Evolutionary conservation across 1,140 invertebrate genomes (phyloP), one percentile per base, ranked within the genome.

Genomic region (Tetraneura akinire): DNA sequence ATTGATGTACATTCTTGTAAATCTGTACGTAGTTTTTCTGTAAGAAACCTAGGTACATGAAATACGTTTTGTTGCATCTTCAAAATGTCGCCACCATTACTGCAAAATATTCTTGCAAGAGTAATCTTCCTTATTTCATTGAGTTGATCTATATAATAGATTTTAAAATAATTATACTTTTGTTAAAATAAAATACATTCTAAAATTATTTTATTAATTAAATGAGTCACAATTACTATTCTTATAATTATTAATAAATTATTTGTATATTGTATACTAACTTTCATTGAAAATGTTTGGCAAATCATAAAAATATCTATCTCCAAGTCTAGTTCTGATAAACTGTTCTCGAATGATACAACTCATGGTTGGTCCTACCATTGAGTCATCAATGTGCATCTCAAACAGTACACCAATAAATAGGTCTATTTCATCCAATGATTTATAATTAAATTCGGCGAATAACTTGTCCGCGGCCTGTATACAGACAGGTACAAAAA

Each of bases 271-370:
- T 37, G 32, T 37, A n/a, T 87, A 82, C 84, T 83, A 85, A 89
- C 88, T 87, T 85, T 84, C 82, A 13, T 88, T 91, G 83, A 95
- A 95, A 11, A 91, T 89, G 80, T 90, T 87, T 4, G 92, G 90
- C 84, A 92, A 90, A 83, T 92, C 88, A 71, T 91, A 96, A 85
- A 91, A 96, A 83, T 91, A 95, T 73, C 92, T 86, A 85, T 96
- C 94, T 18, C 91, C 93, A 37, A 87, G 88, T 85, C 91, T 92
- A 6, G 92, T 88, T 80, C 90, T 88, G 0, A 89, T 86, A 84
- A 97, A 95, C 85, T 97, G 95, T 83, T 94, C 92, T 6, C 89
- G 91, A n/a, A 98, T 89, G 42, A 97, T 90, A 83, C 93, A 96
- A 14, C 89, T 90, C 83, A 96, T 94, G 0, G 94, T 96, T 1